A percentile compares a stretch with the other conserved stretches of the same genome.
These are phyloP conservation scores for Tineola bisselliella DNA, from an alignment of 2,888 invertebrate species.

Conservation along the genomic window DNA sequence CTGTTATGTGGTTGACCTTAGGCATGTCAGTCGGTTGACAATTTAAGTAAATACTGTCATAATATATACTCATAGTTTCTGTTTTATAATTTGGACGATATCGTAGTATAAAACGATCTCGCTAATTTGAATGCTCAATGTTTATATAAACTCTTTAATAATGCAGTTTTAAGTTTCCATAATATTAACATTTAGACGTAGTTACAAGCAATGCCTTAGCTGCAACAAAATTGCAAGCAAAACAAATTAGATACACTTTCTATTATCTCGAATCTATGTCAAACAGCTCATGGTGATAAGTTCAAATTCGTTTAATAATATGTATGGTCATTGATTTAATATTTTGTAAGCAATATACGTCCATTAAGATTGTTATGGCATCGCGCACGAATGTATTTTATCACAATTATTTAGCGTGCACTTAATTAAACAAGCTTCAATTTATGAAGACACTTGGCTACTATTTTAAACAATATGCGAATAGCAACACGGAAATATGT, in stretches of 20 bases:
- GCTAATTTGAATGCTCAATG: neutral
- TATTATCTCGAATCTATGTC: neutral
- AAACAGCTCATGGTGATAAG: neutral
- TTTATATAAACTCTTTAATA: neutral
- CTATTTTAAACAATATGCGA: no score
- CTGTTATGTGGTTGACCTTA: neutral
- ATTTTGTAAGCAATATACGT: no score
- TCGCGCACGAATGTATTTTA: no score
- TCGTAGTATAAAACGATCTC: neutral
- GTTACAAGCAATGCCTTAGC: neutral
- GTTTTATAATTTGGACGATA: neutral
- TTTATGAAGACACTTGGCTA: no score
- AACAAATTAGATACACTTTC: neutral
- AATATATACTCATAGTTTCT: neutral
- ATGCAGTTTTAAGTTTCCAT: neutral
- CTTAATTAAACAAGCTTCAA: no score
- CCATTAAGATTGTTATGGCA: no score
- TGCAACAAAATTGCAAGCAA: neutral
- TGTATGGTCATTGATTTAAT: no score
- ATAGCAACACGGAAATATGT: no score
- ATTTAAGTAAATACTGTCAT: neutral
- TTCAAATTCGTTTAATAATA: neutral
- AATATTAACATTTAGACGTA: neutral
- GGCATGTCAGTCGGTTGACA: neutral
- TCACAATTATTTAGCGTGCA: no score